phyloP scores from a whole-genome alignment of 1,140 invertebrate genomes.

The Brachionus asplanchnoidis region DNA sequence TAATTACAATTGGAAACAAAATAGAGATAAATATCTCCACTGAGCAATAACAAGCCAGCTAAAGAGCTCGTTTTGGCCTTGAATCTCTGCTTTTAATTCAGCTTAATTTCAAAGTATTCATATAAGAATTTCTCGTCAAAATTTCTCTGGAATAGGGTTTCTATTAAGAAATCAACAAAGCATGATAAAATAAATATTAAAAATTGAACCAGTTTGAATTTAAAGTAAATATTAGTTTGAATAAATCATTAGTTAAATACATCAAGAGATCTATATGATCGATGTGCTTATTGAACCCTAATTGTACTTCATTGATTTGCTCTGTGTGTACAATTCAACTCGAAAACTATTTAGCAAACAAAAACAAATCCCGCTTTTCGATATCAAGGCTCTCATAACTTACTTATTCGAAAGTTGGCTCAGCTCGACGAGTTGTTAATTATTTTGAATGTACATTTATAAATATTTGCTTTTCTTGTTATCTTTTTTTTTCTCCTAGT shows the following conservation, averaged over 20 bases:
- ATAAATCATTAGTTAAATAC: slow-evolving; percentile 21
- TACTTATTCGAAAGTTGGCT: neutral
- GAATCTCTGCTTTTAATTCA: neutral
- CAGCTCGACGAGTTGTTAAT: neutral
- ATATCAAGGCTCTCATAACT: neutral
- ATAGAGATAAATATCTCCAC: slow-evolving; percentile 4
- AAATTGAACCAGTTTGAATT: slow-evolving; percentile 32
- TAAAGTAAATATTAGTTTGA: slow-evolving; percentile 10
- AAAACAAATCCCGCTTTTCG: slow-evolving; percentile 21
- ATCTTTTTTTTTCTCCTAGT: neutral
- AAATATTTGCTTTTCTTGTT: slow-evolving; percentile 14
- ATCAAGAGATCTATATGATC: neutral
- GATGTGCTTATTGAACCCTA: slow-evolving; percentile 28
- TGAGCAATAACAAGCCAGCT: neutral
- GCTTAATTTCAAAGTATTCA: slow-evolving; percentile 1
- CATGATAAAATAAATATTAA: slow-evolving; percentile 27
- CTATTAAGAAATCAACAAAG: slow-evolving; percentile 30
- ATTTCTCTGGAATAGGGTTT: neutral
- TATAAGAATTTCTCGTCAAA: neutral
- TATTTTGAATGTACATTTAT: slow-evolving; percentile 14
- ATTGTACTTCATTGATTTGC: slow-evolving; percentile 26
- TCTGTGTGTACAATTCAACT: neutral
- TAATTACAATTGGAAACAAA: slow-evolving; percentile 12
- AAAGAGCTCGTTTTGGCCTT: neutral
- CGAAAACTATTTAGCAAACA: slow-evolving; percentile 21